A percentile compares a stretch with the other conserved stretches of the same genome.
phyloP scores from a whole-genome alignment of 92 coral and sea anemone species.

The Actinernus sp. region DNA sequence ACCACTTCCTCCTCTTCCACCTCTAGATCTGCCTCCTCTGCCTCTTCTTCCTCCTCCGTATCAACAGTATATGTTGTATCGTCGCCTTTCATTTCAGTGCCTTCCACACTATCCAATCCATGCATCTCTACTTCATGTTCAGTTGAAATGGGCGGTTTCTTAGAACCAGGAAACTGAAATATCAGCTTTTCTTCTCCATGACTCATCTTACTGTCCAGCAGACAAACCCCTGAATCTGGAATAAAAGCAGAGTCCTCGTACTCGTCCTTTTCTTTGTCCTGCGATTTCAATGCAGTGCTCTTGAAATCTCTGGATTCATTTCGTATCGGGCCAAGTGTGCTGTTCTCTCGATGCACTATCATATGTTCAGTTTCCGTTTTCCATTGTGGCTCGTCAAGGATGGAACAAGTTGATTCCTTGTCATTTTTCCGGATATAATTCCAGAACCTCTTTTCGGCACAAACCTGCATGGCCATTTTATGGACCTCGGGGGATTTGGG shows the following conservation, averaged over 20 bases:
- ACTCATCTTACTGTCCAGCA: too few relatives aligned
- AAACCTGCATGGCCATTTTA: conserved; percentile 36
- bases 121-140: neutral
- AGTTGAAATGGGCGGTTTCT: too few relatives aligned
- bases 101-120: neutral
- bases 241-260: conserved; percentile 8
- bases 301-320: too few relatives aligned
- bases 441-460: conserved; percentile 52
- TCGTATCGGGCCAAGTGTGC: too few relatives aligned
- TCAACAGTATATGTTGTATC: neutral
- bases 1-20: neutral
- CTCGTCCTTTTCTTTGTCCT: too few relatives aligned
- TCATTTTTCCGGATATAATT: conserved; percentile 30
- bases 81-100: neutral
- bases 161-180: too few relatives aligned
- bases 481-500: conserved; percentile 52
- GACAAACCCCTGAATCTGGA: conserved; percentile 1
- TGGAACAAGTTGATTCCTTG: conserved; percentile 22
- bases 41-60: neutral
- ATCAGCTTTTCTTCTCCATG: too few relatives aligned
- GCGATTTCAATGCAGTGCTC: too few relatives aligned
- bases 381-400: conserved; percentile 6
- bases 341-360: too few relatives aligned
- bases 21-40: neutral
- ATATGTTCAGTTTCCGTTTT: too few relatives aligned